These are phyloP conservation scores for Plectropomus leopardus DNA, from an alignment of 2,113 vertebrate genomes.

Conservation along the genomic window DNA sequence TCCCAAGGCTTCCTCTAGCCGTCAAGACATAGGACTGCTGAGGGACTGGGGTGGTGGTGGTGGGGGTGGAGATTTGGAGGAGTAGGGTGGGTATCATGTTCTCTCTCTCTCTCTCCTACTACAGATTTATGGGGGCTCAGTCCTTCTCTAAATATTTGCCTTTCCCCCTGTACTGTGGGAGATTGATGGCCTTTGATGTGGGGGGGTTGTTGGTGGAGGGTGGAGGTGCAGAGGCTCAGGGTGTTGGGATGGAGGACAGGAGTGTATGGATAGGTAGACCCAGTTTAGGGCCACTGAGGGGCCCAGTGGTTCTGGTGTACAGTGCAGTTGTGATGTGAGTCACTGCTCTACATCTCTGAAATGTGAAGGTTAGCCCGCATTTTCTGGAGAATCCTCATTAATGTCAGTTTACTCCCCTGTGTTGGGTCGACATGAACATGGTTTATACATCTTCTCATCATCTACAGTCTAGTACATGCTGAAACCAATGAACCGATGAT, in stretches of 20 bases:
- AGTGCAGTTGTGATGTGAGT: not conserved
- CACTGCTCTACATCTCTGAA: not conserved
- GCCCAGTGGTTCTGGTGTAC: slow-evolving; percentile 18
- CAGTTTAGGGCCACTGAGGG: slow-evolving; percentile 40
- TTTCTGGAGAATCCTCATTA: slow-evolving; percentile 3
- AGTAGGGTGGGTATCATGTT: slow-evolving; percentile 81
- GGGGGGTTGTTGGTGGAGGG: slow-evolving; percentile 45
- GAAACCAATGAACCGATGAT: slow-evolving; percentile 40
- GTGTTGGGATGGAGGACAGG: slow-evolving; percentile 68
- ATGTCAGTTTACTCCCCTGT: not conserved
- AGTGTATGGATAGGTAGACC: slow-evolving; percentile 64
- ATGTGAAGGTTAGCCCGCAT: not conserved
- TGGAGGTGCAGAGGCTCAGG: slow-evolving; percentile 68
- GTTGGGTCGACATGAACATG: slow-evolving; percentile 5
- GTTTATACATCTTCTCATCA: slow-evolving; percentile 9
- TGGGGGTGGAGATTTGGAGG: slow-evolving; percentile 65
- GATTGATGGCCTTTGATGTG: slow-evolving; percentile 88
- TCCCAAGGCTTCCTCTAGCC: slow-evolving; percentile 75
- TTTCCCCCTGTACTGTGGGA: slow-evolving; percentile 86
- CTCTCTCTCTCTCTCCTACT: slow-evolving; percentile 81
- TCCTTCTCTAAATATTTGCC: slow-evolving; percentile 90
- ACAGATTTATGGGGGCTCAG: slow-evolving; percentile 88
- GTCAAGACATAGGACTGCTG: slow-evolving; percentile 74
- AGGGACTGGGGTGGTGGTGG: slow-evolving; percentile 69
- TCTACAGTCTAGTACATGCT: slow-evolving; percentile 18